Percentiles rank a stretch among this genome's conserved stretches.
These are phyloP conservation scores for Mythimna loreyi DNA, from an alignment of 2,888 invertebrate genomes.

Conservation along the genomic window DNA sequence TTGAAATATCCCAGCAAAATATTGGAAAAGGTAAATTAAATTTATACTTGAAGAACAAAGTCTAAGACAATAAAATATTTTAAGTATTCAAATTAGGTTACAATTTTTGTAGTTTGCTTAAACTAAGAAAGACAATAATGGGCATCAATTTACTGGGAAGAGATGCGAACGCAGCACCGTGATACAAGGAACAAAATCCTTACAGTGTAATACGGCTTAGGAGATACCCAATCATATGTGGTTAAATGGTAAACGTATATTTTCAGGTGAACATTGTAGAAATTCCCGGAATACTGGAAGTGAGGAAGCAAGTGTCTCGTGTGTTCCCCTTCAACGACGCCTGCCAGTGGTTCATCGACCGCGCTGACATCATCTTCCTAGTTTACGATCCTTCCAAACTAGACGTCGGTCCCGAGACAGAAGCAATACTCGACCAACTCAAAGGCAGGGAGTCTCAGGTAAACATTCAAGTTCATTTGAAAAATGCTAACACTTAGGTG, in stretches of 20 bases:
- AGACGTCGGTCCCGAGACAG: constrained; percentile 98
- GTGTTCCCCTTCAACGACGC: constrained; percentile 99
- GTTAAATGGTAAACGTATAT: constrained; percentile 1
- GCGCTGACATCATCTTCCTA: constrained; percentile 98
- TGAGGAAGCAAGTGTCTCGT: constrained; percentile 97
- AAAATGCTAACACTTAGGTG: background rate
- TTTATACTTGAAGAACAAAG: background rate
- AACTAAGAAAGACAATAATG: background rate
- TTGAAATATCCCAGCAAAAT: constrained; percentile 95
- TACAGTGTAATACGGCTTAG: too few species aligned
- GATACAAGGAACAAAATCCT: background rate
- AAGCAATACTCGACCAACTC: constrained; percentile 98
- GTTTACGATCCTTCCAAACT: constrained; percentile 98
- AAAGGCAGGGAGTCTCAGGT: constrained; percentile 98
- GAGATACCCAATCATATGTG: background rate
- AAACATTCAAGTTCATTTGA: constrained; percentile 41
- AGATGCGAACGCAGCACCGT: background rate
- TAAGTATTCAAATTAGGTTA: background rate
- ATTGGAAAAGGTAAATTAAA: constrained; percentile 94
- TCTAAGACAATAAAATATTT: background rate
- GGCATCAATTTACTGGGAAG: background rate
- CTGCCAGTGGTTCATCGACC: constrained; percentile 99
- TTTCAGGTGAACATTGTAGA: constrained; percentile 97
- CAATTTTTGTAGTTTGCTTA: background rate
- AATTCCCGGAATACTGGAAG: constrained; percentile 98